A percentile compares a stretch with the other conserved stretches of the same genome.
These are phyloP conservation scores for Sphaeridia pumilis DNA, from an alignment of 2,888 invertebrate species.

Conservation along the genomic window DNA sequence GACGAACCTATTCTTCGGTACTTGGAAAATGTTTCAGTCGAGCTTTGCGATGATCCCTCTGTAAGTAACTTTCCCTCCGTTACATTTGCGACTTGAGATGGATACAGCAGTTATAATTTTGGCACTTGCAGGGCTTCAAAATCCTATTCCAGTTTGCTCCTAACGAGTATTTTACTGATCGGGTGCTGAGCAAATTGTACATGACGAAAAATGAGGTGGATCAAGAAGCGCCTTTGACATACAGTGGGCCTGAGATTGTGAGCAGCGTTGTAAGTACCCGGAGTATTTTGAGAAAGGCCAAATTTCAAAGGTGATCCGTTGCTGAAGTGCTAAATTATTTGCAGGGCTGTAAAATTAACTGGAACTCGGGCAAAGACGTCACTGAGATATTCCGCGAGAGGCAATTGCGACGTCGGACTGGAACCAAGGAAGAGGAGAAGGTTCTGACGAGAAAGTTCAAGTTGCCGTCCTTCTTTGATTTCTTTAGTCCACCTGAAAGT, in stretches of 20 bases:
- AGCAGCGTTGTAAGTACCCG: slow-evolving; percentile 40
- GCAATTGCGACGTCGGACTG: slow-evolving; percentile 46
- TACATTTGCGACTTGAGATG: no score
- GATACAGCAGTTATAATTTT: no score
- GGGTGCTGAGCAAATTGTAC: slow-evolving; percentile 46
- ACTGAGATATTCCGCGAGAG: slow-evolving; percentile 46
- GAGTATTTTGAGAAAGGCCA: neutral
- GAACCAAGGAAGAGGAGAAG: slow-evolving; percentile 41
- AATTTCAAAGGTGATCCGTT: neutral
- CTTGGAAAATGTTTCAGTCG: slow-evolving; percentile 42
- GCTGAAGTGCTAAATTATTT: no score
- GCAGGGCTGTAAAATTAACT: slow-evolving; percentile 44
- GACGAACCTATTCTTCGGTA: slow-evolving; percentile 44
- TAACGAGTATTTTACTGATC: slow-evolving; percentile 48
- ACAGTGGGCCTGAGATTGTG: slow-evolving; percentile 47
- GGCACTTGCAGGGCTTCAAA: slow-evolving; percentile 43
- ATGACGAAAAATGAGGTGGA: slow-evolving; percentile 45
- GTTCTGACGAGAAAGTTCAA: slow-evolving; percentile 45
- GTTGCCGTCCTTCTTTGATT: slow-evolving; percentile 49
- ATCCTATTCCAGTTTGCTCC: slow-evolving; percentile 46
- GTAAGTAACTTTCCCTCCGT: slow-evolving; percentile 44
- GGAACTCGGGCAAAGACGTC: slow-evolving; percentile 48
- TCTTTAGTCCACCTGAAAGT: slow-evolving; percentile 44
- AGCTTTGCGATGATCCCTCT: slow-evolving; percentile 49
- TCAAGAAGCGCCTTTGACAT: slow-evolving; percentile 44